phyloP scores from a whole-genome alignment of 2,888 invertebrate genomes.

The Eristalis arbustorum region DNA sequence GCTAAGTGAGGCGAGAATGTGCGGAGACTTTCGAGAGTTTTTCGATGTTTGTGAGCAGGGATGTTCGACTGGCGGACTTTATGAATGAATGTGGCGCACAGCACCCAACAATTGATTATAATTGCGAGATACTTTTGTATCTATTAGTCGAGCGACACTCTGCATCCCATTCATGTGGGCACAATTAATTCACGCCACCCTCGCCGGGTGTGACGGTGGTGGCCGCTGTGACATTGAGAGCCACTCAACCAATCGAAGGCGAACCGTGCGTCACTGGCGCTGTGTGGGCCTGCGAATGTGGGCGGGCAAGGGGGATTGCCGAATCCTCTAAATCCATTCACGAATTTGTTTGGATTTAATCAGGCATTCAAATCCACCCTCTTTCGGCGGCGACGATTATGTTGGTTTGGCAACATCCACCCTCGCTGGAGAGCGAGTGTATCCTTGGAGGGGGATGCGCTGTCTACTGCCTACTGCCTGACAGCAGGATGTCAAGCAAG shows the following conservation, averaged over 20 bases:
- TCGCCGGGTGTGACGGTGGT: not conserved
- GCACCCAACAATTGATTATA: conserved; percentile 63
- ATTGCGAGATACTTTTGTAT: conserved; percentile 69
- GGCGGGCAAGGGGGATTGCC: not conserved
- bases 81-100: conserved; percentile 57
- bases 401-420: conserved; percentile 58
- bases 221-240: conserved; percentile 60
- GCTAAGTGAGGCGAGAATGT: conserved; percentile 51
- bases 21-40: conserved; percentile 19
- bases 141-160: conserved; percentile 53
- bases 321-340: conserved; percentile 61
- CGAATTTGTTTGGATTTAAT: conserved; percentile 66
- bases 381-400: conserved; percentile 59
- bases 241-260: conserved; percentile 68
- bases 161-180: conserved; percentile 59
- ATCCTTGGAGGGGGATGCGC: conserved; percentile 6
- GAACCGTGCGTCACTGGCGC: conserved; percentile 10
- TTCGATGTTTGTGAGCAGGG: conserved; percentile 16
- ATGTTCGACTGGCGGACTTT: conserved; percentile 41
- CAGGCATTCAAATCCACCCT: conserved; percentile 62
- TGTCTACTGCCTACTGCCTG: conserved; percentile 21
- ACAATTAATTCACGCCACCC: conserved; percentile 66
- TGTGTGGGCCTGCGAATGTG: not conserved
- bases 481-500: conserved; percentile 50
- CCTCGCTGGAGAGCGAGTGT: conserved; percentile 1